These are phyloP conservation scores for Plagodis pulveraria DNA, from an alignment of 2,888 invertebrate species.

Conservation along the genomic window DNA sequence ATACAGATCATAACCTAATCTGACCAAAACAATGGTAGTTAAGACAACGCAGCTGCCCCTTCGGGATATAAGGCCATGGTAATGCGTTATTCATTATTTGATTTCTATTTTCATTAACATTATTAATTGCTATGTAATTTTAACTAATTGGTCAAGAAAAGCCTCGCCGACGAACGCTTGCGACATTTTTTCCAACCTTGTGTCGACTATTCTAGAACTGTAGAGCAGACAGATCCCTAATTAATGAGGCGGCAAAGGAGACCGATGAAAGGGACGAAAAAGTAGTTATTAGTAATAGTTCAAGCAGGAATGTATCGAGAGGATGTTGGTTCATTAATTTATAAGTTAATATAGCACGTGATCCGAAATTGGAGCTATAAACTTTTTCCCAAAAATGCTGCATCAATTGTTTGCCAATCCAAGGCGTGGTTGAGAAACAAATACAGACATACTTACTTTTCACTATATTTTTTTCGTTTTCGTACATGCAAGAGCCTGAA, in stretches of 20 bases:
- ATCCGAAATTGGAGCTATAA: too few species aligned
- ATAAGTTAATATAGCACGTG: too few species aligned
- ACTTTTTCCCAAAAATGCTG: too few species aligned
- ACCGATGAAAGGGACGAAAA: constrained; percentile 65
- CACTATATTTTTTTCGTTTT: too few species aligned
- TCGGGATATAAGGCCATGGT: neutral
- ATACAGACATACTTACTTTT: too few species aligned
- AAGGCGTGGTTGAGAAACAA: too few species aligned
- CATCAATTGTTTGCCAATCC: too few species aligned
- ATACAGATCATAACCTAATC: too few species aligned
- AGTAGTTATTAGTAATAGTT: constrained; percentile 43
- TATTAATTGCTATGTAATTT: constrained; percentile 20
- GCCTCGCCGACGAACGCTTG: constrained; percentile 6
- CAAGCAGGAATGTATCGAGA: neutral
- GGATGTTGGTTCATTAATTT: too few species aligned
- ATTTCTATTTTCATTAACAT: constrained; percentile 12
- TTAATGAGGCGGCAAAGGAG: constrained; percentile 70
- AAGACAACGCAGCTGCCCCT: too few species aligned
- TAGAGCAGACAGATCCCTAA: constrained; percentile 63
- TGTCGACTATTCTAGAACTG: constrained; percentile 19
- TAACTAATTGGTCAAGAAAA: constrained; percentile 18
- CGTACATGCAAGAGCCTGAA: too few species aligned
- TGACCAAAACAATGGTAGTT: too few species aligned
- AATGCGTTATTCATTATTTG: neutral
- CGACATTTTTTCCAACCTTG: constrained; percentile 10